Evolutionary conservation across 2,888 invertebrate genomes (phyloP).

Genomic region (Melinaea marsaeus): DNA sequence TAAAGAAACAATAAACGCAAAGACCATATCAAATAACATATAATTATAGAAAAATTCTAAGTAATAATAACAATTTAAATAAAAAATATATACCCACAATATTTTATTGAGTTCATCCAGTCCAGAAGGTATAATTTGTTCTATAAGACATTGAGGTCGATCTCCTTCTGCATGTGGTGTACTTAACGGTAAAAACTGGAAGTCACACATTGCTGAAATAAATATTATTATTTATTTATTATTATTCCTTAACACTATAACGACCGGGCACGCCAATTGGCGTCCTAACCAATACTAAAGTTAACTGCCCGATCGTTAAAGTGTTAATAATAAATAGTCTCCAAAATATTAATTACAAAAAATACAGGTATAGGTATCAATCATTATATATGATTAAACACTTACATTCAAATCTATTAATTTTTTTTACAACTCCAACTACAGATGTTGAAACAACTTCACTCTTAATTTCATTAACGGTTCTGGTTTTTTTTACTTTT

Average conservation of each 20-base stretch:
- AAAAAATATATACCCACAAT: conserved; percentile 18
- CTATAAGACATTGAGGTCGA: conserved; percentile 78
- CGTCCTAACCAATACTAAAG: too few relatives aligned
- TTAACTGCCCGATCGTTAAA: too few relatives aligned
- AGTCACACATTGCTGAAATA: conserved; percentile 89
- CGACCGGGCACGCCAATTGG: too few relatives aligned
- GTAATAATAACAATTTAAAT: neutral
- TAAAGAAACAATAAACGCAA: too few relatives aligned
- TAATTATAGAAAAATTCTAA: too few relatives aligned
- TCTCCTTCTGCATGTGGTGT: conserved; percentile 51
- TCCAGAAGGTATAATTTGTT: conserved; percentile 80
- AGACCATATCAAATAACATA: too few relatives aligned
- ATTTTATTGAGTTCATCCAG: conserved; percentile 42
- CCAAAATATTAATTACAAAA: neutral
- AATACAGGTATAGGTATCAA: neutral
- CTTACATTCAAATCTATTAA: conserved; percentile 82
- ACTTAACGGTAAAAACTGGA: conserved; percentile 91
- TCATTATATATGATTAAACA: conserved; percentile 24
- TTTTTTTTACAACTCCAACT: conserved; percentile 78
- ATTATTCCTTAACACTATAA: neutral
- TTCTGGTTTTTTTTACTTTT: conserved; percentile 76
- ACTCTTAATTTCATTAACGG: conserved; percentile 52
- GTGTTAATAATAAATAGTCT: neutral
- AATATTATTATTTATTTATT: neutral
- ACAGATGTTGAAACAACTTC: conserved; percentile 71